These are phyloP conservation scores for Ceramica pisi DNA, from an alignment of 2,888 invertebrate species.

Conservation along the genomic window DNA sequence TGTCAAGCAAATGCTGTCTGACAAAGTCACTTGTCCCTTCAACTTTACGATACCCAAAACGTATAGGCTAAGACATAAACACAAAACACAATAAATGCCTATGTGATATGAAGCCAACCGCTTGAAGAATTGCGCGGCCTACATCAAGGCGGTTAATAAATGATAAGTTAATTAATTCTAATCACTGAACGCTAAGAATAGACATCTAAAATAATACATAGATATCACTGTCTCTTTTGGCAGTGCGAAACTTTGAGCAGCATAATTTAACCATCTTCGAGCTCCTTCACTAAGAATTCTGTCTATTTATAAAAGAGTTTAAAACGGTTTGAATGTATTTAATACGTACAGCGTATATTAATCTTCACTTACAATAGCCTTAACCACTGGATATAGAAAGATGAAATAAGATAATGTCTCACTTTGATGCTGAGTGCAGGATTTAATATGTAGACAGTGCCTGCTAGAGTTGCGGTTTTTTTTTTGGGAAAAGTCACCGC, in stretches of 20 bases:
- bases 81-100: conserved; percentile 10
- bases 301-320: not conserved
- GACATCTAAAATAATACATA: not conserved
- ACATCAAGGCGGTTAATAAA: conserved; percentile 23
- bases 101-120: conserved; percentile 32
- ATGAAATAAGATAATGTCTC: no score
- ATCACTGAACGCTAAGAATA: conserved; percentile 25
- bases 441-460: no score
- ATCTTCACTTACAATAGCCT: no score
- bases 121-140: conserved; percentile 10
- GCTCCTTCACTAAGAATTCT: not conserved
- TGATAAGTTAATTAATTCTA: conserved; percentile 45
- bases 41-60: not conserved
- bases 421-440: no score
- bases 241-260: not conserved
- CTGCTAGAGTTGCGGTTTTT: no score
- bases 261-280: not conserved
- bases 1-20: no score
- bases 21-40: not conserved
- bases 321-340: no score
- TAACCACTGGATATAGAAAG: no score
- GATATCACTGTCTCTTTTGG: not conserved
- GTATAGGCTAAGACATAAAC: not conserved
- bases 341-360: no score
- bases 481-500: no score